A percentile compares a stretch with the other conserved stretches of the same genome.
phyloP scores from a whole-genome alignment of 2,888 invertebrate species.

The Stenodera caucasica region DNA sequence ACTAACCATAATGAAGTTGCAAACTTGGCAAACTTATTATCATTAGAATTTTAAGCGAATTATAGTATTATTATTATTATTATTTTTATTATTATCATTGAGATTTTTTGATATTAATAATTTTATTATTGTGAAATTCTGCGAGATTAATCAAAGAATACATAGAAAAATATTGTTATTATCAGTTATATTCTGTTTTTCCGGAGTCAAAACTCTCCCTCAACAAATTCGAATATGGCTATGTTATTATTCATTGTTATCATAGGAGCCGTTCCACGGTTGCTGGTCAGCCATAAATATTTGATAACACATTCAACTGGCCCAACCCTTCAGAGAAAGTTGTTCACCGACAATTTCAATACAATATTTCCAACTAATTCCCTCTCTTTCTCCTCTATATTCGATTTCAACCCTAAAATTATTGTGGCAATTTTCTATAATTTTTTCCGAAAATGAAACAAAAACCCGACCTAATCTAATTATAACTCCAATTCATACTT shows the following conservation, averaged over 20 bases:
- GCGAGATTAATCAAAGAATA: neutral
- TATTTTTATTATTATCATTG: neutral
- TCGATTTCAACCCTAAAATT: too few relatives aligned
- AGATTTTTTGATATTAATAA: neutral
- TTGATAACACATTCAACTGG: constrained; percentile 17
- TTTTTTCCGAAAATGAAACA: too few relatives aligned
- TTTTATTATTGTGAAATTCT: neutral
- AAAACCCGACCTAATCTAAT: too few relatives aligned
- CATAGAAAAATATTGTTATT: neutral
- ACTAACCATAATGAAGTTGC: neutral
- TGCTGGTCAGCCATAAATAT: constrained; percentile 20
- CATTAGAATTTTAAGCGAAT: neutral
- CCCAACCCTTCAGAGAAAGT: neutral
- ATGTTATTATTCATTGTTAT: constrained; percentile 23
- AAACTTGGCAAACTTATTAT: neutral
- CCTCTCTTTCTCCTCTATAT: too few relatives aligned
- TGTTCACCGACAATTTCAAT: constrained; percentile 16
- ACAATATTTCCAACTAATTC: constrained; percentile 11
- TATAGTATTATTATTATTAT: neutral
- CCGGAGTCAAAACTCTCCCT: neutral
- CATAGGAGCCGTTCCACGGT: constrained; percentile 10
- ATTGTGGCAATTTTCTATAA: too few relatives aligned
- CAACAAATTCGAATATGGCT: constrained; percentile 21
- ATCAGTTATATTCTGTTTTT: constrained; percentile 4
- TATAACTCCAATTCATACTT: too few relatives aligned